Conservation (phyloP, 37 sponge, comb jelly and placozoan genomes). For the Axinella damicornis region DNA sequence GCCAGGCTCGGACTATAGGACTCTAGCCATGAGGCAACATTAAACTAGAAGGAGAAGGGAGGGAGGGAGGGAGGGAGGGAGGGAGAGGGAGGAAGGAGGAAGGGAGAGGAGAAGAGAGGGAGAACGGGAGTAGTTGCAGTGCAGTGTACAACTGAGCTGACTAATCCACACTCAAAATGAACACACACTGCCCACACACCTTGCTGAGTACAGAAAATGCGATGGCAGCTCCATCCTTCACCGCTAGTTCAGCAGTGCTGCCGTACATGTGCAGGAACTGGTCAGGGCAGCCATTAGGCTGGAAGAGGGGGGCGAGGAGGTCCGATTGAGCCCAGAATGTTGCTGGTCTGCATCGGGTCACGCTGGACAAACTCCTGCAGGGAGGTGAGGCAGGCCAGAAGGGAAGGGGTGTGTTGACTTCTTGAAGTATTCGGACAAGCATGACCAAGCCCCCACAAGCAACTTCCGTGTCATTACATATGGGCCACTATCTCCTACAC, state of each 20-base stretch:
- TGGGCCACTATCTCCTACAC: no score
- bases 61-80: not conserved
- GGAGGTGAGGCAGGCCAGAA: not conserved
- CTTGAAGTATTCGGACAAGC: not conserved
- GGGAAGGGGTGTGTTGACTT: not conserved
- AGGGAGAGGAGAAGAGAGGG: no score
- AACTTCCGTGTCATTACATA: no score
- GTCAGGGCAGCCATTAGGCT: constrained; percentile 68
- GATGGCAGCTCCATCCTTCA: constrained; percentile 52
- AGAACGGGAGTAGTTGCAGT: no score
- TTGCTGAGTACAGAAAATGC: constrained; percentile 85
- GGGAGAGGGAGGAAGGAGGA: not conserved
- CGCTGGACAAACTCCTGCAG: constrained; percentile 68
- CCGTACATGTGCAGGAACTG: constrained; percentile 80
- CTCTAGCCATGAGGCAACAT: constrained; percentile 55
- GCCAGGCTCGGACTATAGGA: constrained; percentile 7
- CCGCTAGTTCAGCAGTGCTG: constrained; percentile 20
- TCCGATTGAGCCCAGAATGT: constrained; percentile 59
- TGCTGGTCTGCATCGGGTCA: constrained; percentile 66
- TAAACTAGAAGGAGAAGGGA: constrained; percentile 45
- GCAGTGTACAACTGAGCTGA: no score
- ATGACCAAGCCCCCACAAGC: no score
- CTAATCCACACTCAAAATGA: no score
- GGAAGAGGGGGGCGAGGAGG: constrained; percentile 80
- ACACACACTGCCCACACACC: constrained; percentile 36